Evolutionary conservation across 2,113 vertebrate genomes (phyloP), one percentile per base, ranked within the genome.

Genomic region (Periophthalmodon schlosseri): DNA sequence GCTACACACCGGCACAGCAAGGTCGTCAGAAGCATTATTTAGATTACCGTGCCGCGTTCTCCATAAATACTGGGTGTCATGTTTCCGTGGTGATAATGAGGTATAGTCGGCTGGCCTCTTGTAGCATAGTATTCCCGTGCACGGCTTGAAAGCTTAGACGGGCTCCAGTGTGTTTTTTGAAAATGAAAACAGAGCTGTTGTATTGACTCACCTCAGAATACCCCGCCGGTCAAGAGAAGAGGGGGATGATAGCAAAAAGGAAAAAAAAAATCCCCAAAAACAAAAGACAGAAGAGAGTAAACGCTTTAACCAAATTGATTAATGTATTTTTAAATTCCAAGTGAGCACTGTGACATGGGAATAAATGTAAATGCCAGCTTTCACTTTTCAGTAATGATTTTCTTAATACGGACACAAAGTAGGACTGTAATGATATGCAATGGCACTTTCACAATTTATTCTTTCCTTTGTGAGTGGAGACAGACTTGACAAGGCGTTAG

Each of bases 261-360:
- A 21, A 23, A 23, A 57, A 11, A 23, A 78, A 21, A 61, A 21
- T 77, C 16, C 12, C 60, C 66, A 78, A 73, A 63, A 85, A 78
- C 54, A 61, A 24, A 56, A 33, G 3, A 12, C 65, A 60, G 70
- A 71, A 64, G 73, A 73, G 79, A 24, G 54, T 44, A 71, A 82
- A 72, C 5, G 21, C 81, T 34, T 81, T 84, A 78, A 84, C 74
- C 74, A 79, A 86, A 80, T 28, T 78, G 79, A 84, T 83, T 79
- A 86, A 86, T 88, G 75, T 80, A 71, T 79, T 84, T 76, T 83
- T 88, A 61, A 82, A 85, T 79, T 80, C 76, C 69, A 36, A 73
- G 50, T 2, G 58, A 72, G 47, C 74, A 73, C 72, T 63, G 75
- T 80, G 84, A 84, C 80, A 73, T 83, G 65, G 58, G 85, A 84